phyloP scores from a whole-genome alignment of 2,113 vertebrate species.

The Daboia siamensis region DNA sequence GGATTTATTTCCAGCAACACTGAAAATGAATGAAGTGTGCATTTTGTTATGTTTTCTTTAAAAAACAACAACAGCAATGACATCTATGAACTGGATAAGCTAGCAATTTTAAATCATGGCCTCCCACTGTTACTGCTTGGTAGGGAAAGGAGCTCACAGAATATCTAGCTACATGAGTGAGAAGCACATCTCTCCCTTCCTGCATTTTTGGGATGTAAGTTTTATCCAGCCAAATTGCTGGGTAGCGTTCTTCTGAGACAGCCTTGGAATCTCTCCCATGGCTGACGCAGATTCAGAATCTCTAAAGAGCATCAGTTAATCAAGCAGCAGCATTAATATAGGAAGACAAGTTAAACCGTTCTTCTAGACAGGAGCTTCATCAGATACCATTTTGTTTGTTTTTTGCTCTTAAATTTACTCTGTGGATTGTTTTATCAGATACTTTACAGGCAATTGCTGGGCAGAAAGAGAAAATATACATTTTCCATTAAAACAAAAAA shows the following conservation, averaged over 20 bases:
- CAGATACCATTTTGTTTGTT: neutral
- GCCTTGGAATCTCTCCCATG: neutral
- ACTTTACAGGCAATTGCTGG: neutral
- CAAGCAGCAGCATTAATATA: neutral
- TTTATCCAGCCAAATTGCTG: neutral
- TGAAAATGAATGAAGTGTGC: neutral
- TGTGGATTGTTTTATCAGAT: neutral
- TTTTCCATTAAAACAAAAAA: neutral
- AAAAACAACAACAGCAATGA: neutral
- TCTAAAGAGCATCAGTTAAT: neutral
- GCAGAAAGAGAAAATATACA: neutral
- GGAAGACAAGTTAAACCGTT: neutral
- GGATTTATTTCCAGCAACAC: neutral
- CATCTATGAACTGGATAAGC: neutral
- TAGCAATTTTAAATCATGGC: neutral
- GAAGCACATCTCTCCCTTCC: neutral
- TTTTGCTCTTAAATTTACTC: neutral
- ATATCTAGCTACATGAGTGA: neutral
- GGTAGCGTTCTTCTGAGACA: neutral
- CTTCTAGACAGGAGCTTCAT: neutral
- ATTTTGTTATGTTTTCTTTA: neutral
- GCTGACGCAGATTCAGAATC: neutral
- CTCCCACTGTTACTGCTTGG: neutral
- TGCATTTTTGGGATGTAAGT: neutral
- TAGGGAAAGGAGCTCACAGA: neutral